phyloP scores from a whole-genome alignment of 2,113 vertebrate species.

The Rhegmatorhina hoffmannsi region DNA sequence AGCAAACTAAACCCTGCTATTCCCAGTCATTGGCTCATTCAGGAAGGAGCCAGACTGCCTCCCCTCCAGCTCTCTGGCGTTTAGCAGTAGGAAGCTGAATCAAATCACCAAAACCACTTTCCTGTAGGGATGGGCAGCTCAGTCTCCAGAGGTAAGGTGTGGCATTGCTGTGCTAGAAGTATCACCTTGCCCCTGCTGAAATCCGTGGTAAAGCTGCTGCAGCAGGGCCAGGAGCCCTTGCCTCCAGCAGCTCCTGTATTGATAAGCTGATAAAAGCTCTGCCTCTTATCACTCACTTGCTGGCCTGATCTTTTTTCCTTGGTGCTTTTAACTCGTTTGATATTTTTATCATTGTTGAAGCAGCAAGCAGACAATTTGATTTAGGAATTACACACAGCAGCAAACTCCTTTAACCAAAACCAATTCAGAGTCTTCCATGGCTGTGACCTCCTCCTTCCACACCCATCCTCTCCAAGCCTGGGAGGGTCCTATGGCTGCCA shows the following conservation, averaged over 20 bases:
- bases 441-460: not conserved
- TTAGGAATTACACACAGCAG: not conserved
- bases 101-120: not conserved
- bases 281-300: not conserved
- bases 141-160: fast-evolving
- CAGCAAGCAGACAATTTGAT: not conserved
- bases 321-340: not conserved
- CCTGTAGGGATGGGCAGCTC: not conserved
- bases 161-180: not conserved
- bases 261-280: not conserved
- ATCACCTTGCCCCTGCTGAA: fast-evolving
- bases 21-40: not conserved
- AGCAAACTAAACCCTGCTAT: not conserved
- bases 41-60: not conserved
- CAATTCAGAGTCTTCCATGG: not conserved
- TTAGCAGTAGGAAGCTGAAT: not conserved
- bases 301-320: not conserved
- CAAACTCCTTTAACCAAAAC: not conserved
- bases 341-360: not conserved
- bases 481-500: not conserved
- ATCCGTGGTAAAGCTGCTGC: not conserved
- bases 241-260: not conserved
- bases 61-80: not conserved
- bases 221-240: not conserved
- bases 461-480: not conserved